Percentiles rank a stretch among this genome's conserved stretches.
Conservation (phyloP, 2,888 invertebrate species). For the Endotricha flammealis region DNA sequence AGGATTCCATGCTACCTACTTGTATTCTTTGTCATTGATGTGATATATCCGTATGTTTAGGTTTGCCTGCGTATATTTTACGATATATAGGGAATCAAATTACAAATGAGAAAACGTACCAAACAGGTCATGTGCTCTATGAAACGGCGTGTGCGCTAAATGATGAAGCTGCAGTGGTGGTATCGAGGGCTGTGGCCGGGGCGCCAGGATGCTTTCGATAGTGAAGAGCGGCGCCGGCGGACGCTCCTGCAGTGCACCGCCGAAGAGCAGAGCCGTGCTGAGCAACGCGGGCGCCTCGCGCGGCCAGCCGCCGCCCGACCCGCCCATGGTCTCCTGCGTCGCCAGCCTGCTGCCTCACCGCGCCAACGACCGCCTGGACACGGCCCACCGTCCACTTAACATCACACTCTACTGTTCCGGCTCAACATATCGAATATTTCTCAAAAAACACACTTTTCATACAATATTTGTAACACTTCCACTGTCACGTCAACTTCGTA, state of each 20-base stretch:
- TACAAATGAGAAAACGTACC: conserved; percentile 83
- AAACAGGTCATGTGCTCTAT: conserved; percentile 87
- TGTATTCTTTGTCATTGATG: no score
- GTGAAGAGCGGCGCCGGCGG: conserved; percentile 83
- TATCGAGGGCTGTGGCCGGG: conserved; percentile 79
- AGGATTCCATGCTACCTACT: no score
- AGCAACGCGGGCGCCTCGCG: conserved; percentile 70
- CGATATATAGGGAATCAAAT: no score
- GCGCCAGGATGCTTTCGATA: conserved; percentile 91
- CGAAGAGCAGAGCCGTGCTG: conserved; percentile 73
- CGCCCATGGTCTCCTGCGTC: conserved; percentile 55
- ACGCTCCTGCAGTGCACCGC: conserved; percentile 66
- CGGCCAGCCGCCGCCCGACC: conserved; percentile 58
- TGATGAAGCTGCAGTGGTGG: conserved; percentile 79
- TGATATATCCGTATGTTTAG: no score
- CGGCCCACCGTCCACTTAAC: conserved; percentile 21
- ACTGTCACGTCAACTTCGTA: not conserved
- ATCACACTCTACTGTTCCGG: conserved; percentile 19
- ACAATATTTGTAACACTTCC: not conserved
- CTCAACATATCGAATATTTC: conserved; percentile 20
- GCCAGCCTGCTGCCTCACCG: conserved; percentile 45
- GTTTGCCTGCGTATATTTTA: no score
- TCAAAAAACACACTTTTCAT: not conserved
- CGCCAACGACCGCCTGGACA: conserved; percentile 20
- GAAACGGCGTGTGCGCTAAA: conserved; percentile 80